Evolutionary conservation across 2,113 vertebrate species (phyloP).

Genomic region (Rynchops niger): DNA sequence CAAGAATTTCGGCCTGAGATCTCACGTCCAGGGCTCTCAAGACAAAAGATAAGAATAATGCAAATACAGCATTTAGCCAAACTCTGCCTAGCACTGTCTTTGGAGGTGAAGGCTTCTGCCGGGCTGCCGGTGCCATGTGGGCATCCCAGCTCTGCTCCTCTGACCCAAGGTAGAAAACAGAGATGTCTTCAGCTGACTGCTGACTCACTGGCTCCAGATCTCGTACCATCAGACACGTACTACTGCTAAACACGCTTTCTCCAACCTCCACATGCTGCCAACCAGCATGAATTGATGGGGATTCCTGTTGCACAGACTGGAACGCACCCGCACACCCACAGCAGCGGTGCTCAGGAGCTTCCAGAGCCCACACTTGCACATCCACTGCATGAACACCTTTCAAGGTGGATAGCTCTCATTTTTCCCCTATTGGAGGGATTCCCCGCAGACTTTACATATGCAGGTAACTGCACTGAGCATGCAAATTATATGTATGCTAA

Average conservation of each 20-base stretch:
- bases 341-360: not conserved
- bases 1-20: no score
- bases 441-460: no score
- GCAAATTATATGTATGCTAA: accelerated
- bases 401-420: not conserved
- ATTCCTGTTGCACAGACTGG: not conserved
- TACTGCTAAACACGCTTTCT: not conserved
- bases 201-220: accelerated
- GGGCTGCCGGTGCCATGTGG: not conserved
- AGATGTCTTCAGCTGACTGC: not conserved
- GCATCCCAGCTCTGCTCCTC: not conserved
- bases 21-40: no score
- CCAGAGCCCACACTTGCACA: no score
- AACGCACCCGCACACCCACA: accelerated
- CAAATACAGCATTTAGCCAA: not conserved
- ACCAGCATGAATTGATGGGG: not conserved
- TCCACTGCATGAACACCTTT: not conserved
- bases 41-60: no score
- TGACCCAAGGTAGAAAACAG: no score
- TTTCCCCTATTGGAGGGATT: not conserved
- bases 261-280: not conserved
- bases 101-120: not conserved
- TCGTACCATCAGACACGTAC: no score
- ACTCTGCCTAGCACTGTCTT: not conserved
- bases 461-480: no score